Percentiles rank a stretch among this genome's conserved stretches.
Conservation (phyloP, 2,888 invertebrate species). For the Caenorhabditis sp. region DNA sequence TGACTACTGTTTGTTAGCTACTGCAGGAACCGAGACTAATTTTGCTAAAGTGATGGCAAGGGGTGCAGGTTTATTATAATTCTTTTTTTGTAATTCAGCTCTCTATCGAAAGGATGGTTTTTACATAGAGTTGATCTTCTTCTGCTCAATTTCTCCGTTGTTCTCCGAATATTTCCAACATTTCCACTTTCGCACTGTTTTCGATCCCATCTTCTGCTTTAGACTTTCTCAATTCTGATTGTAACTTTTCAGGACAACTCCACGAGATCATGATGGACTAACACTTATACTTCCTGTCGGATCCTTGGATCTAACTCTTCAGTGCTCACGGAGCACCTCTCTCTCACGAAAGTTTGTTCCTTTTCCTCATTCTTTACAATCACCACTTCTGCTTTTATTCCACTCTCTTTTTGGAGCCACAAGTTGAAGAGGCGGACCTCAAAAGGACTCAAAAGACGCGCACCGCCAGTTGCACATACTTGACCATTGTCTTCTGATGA, state of each 20-base stretch:
- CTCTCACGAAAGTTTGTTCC: slow-evolving; percentile 26
- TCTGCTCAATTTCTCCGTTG: too few relatives aligned
- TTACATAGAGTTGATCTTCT: too few relatives aligned
- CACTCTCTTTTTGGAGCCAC: slow-evolving; percentile 27
- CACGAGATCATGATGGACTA: not conserved
- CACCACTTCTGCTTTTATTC: slow-evolving; percentile 41
- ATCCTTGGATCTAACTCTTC: slow-evolving; percentile 8
- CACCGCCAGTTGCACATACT: slow-evolving; percentile 30
- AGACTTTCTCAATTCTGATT: too few relatives aligned
- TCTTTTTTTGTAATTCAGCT: too few relatives aligned
- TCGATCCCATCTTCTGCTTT: too few relatives aligned
- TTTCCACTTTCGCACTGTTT: too few relatives aligned
- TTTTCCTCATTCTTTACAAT: slow-evolving; percentile 15
- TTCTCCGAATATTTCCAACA: not conserved
- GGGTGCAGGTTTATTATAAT: too few relatives aligned
- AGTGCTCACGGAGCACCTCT: slow-evolving; percentile 39
- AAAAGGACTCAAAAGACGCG: slow-evolving; percentile 36
- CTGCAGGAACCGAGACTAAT: too few relatives aligned
- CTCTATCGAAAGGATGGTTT: too few relatives aligned
- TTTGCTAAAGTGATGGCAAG: too few relatives aligned
- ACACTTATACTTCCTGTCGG: slow-evolving; percentile 21
- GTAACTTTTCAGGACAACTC: too few relatives aligned
- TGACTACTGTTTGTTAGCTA: too few relatives aligned
- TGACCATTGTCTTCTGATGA: slow-evolving; percentile 45
- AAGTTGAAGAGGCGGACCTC: slow-evolving; percentile 40